These are phyloP conservation scores for Shinisaurus crocodilurus DNA, from an alignment of 2,113 vertebrate species.

Conservation along the genomic window DNA sequence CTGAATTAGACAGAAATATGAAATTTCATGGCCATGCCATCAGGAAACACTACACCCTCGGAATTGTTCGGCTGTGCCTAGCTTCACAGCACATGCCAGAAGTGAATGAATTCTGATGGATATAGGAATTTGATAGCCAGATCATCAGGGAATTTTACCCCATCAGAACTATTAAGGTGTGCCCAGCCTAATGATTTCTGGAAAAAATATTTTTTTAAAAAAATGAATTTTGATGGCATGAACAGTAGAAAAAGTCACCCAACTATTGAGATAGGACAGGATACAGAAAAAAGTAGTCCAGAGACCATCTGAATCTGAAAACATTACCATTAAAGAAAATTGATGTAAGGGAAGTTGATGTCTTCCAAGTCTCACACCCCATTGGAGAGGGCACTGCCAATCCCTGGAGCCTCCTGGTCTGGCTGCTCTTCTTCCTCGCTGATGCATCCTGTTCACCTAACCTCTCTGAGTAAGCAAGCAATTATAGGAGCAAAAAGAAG, in stretches of 20 bases:
- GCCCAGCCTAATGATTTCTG: too few relatives aligned
- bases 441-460: background rate
- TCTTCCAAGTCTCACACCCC: background rate
- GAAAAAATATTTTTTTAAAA: too few relatives aligned
- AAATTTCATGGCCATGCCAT: background rate
- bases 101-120: too few relatives aligned
- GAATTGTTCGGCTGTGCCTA: too few relatives aligned
- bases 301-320: background rate
- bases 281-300: background rate
- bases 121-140: too few relatives aligned
- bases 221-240: too few relatives aligned
- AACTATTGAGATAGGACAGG: background rate
- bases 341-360: background rate
- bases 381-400: background rate
- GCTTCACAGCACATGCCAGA: too few relatives aligned
- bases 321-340: background rate
- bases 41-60: background rate
- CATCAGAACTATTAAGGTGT: too few relatives aligned
- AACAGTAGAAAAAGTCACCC: too few relatives aligned
- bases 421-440: too few relatives aligned
- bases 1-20: background rate
- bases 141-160: too few relatives aligned
- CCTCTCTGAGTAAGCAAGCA: background rate
- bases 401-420: background rate
- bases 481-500: background rate